These are phyloP conservation scores for Heliconius congener DNA, from an alignment of 1,140 invertebrate genomes.

Conservation along the genomic window DNA sequence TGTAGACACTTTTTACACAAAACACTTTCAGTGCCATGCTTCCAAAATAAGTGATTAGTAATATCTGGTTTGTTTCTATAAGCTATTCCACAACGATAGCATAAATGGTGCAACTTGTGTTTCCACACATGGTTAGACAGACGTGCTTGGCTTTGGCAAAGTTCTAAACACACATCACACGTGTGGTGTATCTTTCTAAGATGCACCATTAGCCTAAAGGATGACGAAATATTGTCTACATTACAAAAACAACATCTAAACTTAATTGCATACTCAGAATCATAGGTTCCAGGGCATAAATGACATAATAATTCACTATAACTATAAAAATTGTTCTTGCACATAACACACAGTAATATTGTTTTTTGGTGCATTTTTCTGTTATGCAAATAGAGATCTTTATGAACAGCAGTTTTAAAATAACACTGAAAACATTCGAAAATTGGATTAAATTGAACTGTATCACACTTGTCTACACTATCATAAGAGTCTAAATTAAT, in stretches of 20 bases:
- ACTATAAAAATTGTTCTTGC: conserved; percentile 91
- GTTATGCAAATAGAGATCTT: conserved; percentile 92
- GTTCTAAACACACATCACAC: conserved; percentile 92
- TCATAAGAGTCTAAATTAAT: conserved; percentile 88
- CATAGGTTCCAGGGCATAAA: conserved; percentile 89
- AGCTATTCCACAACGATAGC: conserved; percentile 91
- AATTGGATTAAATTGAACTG: conserved; percentile 81
- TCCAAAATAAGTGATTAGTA: conserved; percentile 94
- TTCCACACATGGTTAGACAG: conserved; percentile 94
- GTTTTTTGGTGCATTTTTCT: conserved; percentile 91
- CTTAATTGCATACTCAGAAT: conserved; percentile 83
- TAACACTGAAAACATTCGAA: conserved; percentile 93
- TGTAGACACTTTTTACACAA: conserved; percentile 91
- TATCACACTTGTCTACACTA: conserved; percentile 78
- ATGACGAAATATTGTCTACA: conserved; percentile 87
- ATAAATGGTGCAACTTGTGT: conserved; percentile 92
- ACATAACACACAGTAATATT: conserved; percentile 91
- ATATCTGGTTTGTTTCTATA: conserved; percentile 93
- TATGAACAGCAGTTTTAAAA: conserved; percentile 87
- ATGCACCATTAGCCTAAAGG: conserved; percentile 93
- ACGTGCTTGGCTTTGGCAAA: conserved; percentile 88
- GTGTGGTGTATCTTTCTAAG: conserved; percentile 89
- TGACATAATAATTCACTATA: conserved; percentile 93
- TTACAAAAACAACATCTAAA: conserved; percentile 89
- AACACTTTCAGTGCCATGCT: conserved; percentile 93